Conservation (phyloP, 2,113 vertebrate species). For the Plecturocebus donacophilus region DNA sequence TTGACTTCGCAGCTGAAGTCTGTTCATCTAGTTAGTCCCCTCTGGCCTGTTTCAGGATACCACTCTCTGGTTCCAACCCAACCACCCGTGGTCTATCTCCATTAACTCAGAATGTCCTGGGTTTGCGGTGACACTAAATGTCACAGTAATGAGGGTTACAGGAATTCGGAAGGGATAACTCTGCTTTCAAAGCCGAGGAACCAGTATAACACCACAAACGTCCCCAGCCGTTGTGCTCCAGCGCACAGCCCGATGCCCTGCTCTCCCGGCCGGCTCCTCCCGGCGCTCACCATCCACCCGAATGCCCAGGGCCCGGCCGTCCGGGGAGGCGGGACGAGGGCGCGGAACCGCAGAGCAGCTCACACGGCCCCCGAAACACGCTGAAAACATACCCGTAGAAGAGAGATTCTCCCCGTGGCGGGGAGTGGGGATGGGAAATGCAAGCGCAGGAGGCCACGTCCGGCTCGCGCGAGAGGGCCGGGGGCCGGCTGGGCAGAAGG, state of each 20-base stretch:
- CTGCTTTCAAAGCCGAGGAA: not conserved
- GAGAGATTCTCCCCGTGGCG: not conserved
- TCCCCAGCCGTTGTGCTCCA: rapidly evolving
- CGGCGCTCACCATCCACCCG: not conserved
- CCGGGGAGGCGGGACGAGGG: not conserved
- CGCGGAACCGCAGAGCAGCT: not conserved
- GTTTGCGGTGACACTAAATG: not conserved
- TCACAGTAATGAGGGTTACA: not conserved
- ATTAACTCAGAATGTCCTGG: not conserved
- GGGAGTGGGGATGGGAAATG: not conserved
- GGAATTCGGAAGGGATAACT: not conserved
- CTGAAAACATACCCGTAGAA: not conserved
- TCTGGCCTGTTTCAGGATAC: not conserved
- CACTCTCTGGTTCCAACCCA: not conserved
- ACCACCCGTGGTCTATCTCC: not conserved
- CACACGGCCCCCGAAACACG: not conserved
- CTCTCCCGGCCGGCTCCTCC: not conserved
- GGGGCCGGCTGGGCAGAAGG: not conserved
- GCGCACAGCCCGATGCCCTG: not conserved
- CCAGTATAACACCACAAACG: not conserved
- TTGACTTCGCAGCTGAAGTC: not conserved
- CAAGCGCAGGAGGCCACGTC: not conserved
- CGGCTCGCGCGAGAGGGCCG: not conserved
- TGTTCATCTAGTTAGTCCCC: not conserved
- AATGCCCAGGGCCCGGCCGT: not conserved